Conservation (phyloP, 2,888 invertebrate species). For the Coleophora deauratella region DNA sequence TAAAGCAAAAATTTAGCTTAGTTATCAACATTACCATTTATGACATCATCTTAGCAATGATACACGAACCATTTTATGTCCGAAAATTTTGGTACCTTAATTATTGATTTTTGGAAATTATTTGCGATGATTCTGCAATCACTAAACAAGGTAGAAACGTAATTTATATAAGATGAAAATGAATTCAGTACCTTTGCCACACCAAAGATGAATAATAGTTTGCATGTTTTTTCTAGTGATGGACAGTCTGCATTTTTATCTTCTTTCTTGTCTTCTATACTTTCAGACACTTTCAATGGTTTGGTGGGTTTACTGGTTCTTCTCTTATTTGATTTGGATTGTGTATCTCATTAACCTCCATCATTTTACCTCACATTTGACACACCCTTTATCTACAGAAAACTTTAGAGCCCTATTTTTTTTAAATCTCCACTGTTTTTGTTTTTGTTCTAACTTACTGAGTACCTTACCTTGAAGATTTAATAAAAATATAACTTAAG, state of each 20-base stretch:
- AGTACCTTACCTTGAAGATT: constrained; percentile 7
- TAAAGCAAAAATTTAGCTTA: constrained; percentile 69
- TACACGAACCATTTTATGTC: constrained; percentile 59
- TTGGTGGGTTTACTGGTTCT: constrained; percentile 13
- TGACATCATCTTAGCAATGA: constrained; percentile 62
- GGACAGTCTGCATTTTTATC: constrained; percentile 42
- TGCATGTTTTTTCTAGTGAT: constrained; percentile 56
- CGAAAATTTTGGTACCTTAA: constrained; percentile 32
- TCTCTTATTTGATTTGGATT: constrained; percentile 32
- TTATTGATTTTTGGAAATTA: constrained; percentile 44
- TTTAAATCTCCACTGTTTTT: constrained; percentile 29
- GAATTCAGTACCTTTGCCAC: constrained; percentile 72
- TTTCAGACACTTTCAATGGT: constrained; percentile 34
- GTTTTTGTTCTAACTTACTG: constrained; percentile 1
- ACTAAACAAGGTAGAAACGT: constrained; percentile 54
- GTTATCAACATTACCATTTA: constrained; percentile 60
- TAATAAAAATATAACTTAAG: constrained; percentile 29
- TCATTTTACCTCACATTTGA: constrained; percentile 33
- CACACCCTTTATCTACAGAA: constrained; percentile 27
- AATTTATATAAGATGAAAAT: constrained; percentile 47
- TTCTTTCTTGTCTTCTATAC: constrained; percentile 38
- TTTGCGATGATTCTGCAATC: constrained; percentile 52
- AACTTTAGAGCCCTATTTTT: constrained; percentile 31
- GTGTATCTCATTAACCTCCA: constrained; percentile 51
- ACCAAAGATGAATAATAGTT: constrained; percentile 68